Evolutionary conservation across 92 coral and sea anemone species (phyloP).

Genomic region (Zoanthus sansibaricus): DNA sequence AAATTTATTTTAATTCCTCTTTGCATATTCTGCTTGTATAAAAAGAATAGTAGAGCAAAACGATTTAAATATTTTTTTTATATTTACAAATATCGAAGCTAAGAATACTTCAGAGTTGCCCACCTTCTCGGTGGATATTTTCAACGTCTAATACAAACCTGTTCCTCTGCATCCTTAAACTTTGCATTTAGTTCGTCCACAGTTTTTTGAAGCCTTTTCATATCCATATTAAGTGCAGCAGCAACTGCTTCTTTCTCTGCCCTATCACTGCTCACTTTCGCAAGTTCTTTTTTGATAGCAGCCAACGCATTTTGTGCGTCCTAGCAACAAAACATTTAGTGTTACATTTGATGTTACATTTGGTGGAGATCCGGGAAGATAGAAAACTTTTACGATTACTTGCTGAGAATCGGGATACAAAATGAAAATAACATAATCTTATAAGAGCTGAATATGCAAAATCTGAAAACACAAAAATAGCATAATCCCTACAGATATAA

Average conservation of each 20-base stretch:
- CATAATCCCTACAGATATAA: too few relatives aligned
- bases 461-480: too few relatives aligned
- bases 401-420: too few relatives aligned
- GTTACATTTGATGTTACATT: neutral
- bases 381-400: too few relatives aligned
- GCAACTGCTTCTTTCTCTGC: constrained; percentile 89
- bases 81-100: neutral
- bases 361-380: constrained; percentile 15
- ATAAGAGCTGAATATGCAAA: too few relatives aligned
- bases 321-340: constrained; percentile 38
- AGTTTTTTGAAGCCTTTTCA: constrained; percentile 70
- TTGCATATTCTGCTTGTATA: neutral
- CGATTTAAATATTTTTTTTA: neutral
- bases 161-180: constrained; percentile 72
- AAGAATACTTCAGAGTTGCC: neutral
- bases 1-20: neutral
- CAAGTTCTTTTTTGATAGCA: constrained; percentile 69
- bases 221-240: constrained; percentile 82
- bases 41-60: neutral
- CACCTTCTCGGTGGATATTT: neutral
- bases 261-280: constrained; percentile 74
- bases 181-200: constrained; percentile 73
- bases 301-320: constrained; percentile 76
- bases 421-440: too few relatives aligned
- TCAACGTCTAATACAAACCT: constrained; percentile 63